Percentiles rank a stretch among this genome's conserved stretches.
Evolutionary conservation across 2,888 invertebrate genomes (phyloP).

Genomic region (Schizaphis graminum): DNA sequence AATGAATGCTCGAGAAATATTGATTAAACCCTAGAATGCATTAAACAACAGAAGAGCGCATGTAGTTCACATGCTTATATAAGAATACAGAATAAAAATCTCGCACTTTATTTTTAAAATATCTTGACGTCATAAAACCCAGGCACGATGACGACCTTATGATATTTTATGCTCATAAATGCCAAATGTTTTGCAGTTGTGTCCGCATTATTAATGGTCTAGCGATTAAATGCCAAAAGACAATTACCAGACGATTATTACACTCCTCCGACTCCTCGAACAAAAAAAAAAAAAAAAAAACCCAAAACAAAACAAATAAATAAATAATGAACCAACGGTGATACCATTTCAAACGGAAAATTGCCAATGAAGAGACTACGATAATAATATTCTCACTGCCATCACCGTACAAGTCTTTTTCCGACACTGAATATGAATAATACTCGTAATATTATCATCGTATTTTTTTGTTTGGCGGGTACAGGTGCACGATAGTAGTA

Average conservation of each 20-base stretch:
- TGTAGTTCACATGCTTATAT: background rate
- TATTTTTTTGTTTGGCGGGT: background rate
- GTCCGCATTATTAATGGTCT: slow-evolving; percentile 39
- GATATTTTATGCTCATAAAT: slow-evolving; percentile 38
- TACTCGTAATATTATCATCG: background rate
- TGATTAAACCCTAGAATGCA: background rate
- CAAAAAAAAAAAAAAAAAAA: slow-evolving; percentile 9
- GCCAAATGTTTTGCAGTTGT: slow-evolving; percentile 43
- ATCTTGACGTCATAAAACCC: slow-evolving; percentile 24
- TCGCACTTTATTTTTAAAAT: slow-evolving; percentile 25
- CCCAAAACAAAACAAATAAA: background rate
- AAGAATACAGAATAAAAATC: background rate
- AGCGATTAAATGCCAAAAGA: slow-evolving; percentile 51
- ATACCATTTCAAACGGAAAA: background rate
- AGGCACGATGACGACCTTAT: slow-evolving; percentile 44
- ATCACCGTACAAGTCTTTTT: background rate
- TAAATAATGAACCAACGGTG: background rate
- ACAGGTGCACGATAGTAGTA: background rate
- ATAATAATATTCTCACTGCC: background rate
- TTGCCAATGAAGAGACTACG: background rate
- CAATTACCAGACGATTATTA: slow-evolving; percentile 40
- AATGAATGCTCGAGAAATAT: background rate
- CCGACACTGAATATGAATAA: background rate
- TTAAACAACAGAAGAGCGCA: background rate
- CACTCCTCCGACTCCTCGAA: background rate